phyloP scores from a whole-genome alignment of 2,888 invertebrate species.

The Drosophila nigritarsus region DNA sequence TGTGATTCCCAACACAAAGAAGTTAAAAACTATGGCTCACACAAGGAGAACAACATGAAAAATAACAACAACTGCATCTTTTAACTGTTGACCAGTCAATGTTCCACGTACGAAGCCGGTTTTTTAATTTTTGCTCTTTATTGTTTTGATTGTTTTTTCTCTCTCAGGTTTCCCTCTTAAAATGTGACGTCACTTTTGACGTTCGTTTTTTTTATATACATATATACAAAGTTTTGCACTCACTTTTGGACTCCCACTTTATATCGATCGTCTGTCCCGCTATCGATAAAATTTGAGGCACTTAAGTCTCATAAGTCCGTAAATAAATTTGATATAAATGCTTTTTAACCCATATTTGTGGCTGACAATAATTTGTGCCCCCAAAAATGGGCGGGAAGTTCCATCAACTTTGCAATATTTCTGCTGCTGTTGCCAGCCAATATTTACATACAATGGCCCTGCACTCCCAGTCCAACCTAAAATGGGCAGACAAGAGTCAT shows the following conservation, averaged over 20 bases:
- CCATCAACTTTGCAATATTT: slow-evolving; percentile 13
- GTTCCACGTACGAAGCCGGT: slow-evolving; percentile 53
- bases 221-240: slow-evolving; percentile 51
- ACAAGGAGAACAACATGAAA: slow-evolving; percentile 13
- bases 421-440: slow-evolving; percentile 24
- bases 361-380: slow-evolving; percentile 44
- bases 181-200: slow-evolving; percentile 74
- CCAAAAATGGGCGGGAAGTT: slow-evolving; percentile 57
- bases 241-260: slow-evolving; percentile 11
- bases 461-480: slow-evolving; percentile 35
- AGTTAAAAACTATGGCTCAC: slow-evolving; percentile 39
- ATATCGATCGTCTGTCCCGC: slow-evolving; percentile 28
- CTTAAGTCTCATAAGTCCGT: slow-evolving; percentile 64
- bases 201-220: slow-evolving; percentile 47
- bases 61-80: slow-evolving; percentile 5
- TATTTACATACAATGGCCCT: slow-evolving; percentile 47
- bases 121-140: slow-evolving; percentile 35
- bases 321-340: slow-evolving; percentile 69
- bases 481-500: slow-evolving; percentile 45
- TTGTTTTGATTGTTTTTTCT: slow-evolving; percentile 8
- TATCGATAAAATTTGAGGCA: slow-evolving; percentile 63
- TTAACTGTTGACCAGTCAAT: slow-evolving; percentile 36
- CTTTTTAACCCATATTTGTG: slow-evolving; percentile 78
- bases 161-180: slow-evolving; percentile 18
- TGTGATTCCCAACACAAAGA: slow-evolving; percentile 59